phyloP scores from a whole-genome alignment of 2,888 invertebrate genomes.

The Philopedon plagiatum region DNA sequence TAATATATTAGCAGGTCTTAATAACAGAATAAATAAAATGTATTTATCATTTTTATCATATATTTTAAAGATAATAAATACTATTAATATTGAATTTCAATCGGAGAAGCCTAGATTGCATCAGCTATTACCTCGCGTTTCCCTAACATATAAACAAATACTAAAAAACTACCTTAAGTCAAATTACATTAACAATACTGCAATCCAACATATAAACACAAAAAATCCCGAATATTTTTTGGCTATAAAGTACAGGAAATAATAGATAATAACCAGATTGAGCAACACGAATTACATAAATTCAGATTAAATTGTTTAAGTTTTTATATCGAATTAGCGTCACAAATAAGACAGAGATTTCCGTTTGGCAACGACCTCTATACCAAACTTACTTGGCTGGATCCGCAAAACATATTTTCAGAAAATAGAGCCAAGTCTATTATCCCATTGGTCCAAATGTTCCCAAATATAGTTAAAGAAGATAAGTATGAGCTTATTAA shows the following conservation, averaged over 20 bases:
- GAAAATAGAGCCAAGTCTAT: constrained; percentile 27
- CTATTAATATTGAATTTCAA: constrained; percentile 33
- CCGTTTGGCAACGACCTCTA: constrained; percentile 23
- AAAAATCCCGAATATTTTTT: constrained; percentile 38
- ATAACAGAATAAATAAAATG: constrained; percentile 35
- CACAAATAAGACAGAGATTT: constrained; percentile 36
- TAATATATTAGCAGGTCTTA: constrained; percentile 22
- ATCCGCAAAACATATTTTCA: constrained; percentile 29
- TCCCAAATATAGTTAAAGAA: constrained; percentile 25
- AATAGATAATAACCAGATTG: constrained; percentile 23
- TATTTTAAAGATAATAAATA: constrained; percentile 36
- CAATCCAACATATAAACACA: constrained; percentile 18
- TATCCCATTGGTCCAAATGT: constrained; percentile 21
- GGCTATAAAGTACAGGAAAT: constrained; percentile 7
- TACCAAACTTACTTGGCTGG: constrained; percentile 10
- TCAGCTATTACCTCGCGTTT: neutral
- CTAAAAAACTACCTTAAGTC: constrained; percentile 27
- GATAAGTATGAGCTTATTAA: too few species aligned
- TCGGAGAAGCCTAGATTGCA: constrained; percentile 14
- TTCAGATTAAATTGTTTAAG: constrained; percentile 27
- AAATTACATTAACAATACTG: constrained; percentile 18
- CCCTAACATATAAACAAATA: constrained; percentile 25
- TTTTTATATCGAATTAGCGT: constrained; percentile 34
- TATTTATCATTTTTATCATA: constrained; percentile 41
- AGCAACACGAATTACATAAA: constrained; percentile 21